Evolutionary conservation across 2,888 invertebrate species (phyloP).

Genomic region (Alsophila aescularia): DNA sequence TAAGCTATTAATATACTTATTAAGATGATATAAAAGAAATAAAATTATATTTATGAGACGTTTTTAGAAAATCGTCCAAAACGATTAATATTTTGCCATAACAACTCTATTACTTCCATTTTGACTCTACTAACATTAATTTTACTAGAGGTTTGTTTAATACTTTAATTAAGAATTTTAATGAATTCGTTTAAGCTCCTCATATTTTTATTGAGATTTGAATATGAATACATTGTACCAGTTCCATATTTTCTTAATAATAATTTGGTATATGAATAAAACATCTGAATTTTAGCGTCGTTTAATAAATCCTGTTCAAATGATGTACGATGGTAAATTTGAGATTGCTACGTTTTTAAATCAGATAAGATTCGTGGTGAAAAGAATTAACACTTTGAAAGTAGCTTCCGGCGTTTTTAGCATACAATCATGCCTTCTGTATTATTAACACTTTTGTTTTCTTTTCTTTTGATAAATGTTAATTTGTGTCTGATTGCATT

Average conservation of each 20-base stretch:
- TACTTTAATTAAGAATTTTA: conserved; percentile 32
- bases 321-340: background rate
- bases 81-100: conserved; percentile 15
- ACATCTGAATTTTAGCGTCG: background rate
- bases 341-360: conserved; percentile 12
- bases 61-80: background rate
- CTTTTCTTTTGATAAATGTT: conserved; percentile 16
- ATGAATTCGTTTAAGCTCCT: conserved; percentile 11
- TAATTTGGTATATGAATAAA: conserved; percentile 1
- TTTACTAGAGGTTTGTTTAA: conserved; percentile 27
- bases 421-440: conserved; percentile 13
- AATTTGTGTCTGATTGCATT: background rate
- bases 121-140: conserved; percentile 33
- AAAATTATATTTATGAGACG: conserved; percentile 2
- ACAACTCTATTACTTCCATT: conserved; percentile 38
- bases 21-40: background rate
- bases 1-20: no score
- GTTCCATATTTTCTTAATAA: conserved; percentile 12
- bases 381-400: conserved; percentile 39
- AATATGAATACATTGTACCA: conserved; percentile 16
- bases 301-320: background rate
- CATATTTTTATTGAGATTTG: no score
- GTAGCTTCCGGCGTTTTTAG: conserved; percentile 39
- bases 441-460: conserved; percentile 12
- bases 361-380: conserved; percentile 47